Base-by-base conservation (phyloP, 2,888 invertebrate genomes). In the Diachrysia chrysitis region DNA sequence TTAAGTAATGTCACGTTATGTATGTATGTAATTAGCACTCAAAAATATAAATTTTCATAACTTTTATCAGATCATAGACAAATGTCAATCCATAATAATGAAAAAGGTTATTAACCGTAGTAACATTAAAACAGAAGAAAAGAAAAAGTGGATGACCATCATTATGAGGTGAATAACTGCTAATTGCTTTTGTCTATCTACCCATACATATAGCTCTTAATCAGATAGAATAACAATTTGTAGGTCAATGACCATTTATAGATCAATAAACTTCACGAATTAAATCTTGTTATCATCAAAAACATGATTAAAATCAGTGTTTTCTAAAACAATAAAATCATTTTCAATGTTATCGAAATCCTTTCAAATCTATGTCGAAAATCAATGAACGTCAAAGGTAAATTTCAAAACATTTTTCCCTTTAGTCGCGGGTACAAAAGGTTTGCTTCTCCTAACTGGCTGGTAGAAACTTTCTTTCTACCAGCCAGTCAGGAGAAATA, bases 401-500 rank as follows among this genome's bases (percentile, higher is more conserved):
- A 73, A 74, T 62, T 77, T 66, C 54, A 57, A 71, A 83, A 73
- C 59, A 83, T 82, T 76, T 76, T 74, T 65, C 78, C 73, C 75
- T 78, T 80, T 67, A 62, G 66, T 65, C 48, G 10, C 16, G 23
- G 60, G 62, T 32, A 63, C 32, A 46, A 76, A 76, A 76, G 76
- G n/a, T n/a, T n/a, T n/a, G n/a, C n/a, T n/a, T n/a, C n/a, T n/a
- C n/a, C n/a, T n/a, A n/a, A n/a, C n/a, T n/a, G n/a, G n/a, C n/a
- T n/a, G 65, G 68, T 57, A 56, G 48, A 63, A 76, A 77, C 19
- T 75, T 75, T 35, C 19, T 75, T 75, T 35, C 58, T 23, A 17
- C 53, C 59, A 77, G 69, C 69, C 77, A 76, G 63, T 63, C 56
- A 66, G 58, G 56, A 74, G 86, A 88, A 89, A 88, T 90, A 89